Percentiles rank a stretch among this genome's conserved stretches.
Conservation (phyloP, 1,140 invertebrate genomes). For the Aphelinus certus region DNA sequence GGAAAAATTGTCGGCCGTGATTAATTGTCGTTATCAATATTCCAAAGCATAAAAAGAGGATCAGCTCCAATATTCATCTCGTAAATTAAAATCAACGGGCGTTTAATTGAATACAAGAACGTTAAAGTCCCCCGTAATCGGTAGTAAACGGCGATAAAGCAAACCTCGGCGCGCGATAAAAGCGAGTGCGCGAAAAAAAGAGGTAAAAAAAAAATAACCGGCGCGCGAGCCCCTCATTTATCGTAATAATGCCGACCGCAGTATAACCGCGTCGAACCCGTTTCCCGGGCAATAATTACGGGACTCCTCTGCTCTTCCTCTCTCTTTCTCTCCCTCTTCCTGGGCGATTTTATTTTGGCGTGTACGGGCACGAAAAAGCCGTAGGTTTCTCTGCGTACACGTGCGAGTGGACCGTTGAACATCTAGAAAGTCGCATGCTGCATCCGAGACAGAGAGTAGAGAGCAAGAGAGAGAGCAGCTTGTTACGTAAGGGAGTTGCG, state of each 20-base stretch:
- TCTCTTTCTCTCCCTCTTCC: too few species aligned
- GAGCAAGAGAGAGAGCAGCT: neutral
- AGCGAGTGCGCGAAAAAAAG: neutral
- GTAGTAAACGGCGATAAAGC: neutral
- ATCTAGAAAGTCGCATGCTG: too few species aligned
- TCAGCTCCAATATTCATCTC: slow-evolving; percentile 4
- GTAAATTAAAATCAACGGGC: slow-evolving; percentile 13
- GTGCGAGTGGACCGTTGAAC: too few species aligned
- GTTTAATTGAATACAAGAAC: neutral
- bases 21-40: neutral
- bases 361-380: too few species aligned
- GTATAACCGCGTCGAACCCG: neutral
- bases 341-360: too few species aligned
- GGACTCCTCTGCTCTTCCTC: neutral
- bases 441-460: too few species aligned
- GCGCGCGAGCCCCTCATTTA: too few species aligned
- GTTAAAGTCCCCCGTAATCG: slow-evolving; percentile 5
- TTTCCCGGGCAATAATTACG: neutral
- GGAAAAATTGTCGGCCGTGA: too few species aligned
- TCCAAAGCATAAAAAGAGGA: neutral
- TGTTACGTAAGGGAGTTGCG: neutral
- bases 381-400: too few species aligned
- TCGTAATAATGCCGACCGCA: too few species aligned
- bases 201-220: neutral
- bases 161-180: neutral